Percentiles rank a stretch among this genome's conserved stretches.
Conservation (phyloP, 2,113 vertebrate species). For the Clupea harengus region DNA sequence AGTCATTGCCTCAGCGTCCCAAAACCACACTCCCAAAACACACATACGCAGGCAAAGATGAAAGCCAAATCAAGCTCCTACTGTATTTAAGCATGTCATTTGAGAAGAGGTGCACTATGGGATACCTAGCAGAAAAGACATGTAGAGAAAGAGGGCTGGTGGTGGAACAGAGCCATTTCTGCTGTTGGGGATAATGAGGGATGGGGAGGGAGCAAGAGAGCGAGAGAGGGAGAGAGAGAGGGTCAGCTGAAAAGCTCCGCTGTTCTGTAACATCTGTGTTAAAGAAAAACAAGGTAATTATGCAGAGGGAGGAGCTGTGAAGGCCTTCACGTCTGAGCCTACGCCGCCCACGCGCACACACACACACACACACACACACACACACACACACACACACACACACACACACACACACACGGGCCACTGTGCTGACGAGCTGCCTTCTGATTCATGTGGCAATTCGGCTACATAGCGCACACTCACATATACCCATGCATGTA, state of each 20-base stretch:
- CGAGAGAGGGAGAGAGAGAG: conserved; percentile 2
- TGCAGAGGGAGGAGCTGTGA: conserved; percentile 53
- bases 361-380: neutral
- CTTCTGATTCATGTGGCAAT: conserved; percentile 1
- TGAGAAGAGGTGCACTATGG: too few relatives aligned
- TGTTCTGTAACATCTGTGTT: conserved; percentile 71
- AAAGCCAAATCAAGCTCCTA: too few relatives aligned
- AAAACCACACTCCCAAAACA: neutral
- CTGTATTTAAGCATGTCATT: too few relatives aligned
- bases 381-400: neutral
- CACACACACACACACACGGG: neutral
- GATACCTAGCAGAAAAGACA: too few relatives aligned
- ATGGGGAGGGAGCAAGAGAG: conserved; percentile 28
- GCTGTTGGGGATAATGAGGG: conserved; percentile 35
- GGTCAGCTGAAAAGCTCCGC: conserved; percentile 47
- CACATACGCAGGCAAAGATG: neutral
- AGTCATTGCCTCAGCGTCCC: neutral
- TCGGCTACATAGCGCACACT: neutral
- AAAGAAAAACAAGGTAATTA: conserved; percentile 81
- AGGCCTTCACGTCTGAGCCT: neutral
- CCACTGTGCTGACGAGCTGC: neutral
- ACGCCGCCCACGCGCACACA: conserved; percentile 20
- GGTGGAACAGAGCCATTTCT: neutral
- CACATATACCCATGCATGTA: neutral
- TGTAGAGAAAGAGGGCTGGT: too few relatives aligned